Evolutionary conservation across 2,888 invertebrate species (phyloP), one percentile per base, ranked within the genome.

Genomic region (Drosophila austrosaltans): DNA sequence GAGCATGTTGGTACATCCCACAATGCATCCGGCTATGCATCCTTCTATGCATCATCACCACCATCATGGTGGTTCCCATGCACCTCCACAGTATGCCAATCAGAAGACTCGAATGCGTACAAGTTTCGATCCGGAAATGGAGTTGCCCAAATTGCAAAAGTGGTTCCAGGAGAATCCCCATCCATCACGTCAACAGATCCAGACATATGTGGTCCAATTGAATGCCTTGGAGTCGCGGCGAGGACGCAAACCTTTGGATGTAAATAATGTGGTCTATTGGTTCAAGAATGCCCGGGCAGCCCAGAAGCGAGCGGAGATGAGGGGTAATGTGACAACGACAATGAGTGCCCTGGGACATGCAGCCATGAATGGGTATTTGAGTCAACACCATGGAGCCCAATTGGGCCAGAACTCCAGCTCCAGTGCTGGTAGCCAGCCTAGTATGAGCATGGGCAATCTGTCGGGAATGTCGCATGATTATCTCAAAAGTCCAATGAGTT

Each of bases 141-240:
- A 99, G 93, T 93, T 99, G 75, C 99, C 99, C 0, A 97, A 98
- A 89, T 93, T 99, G 63, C 99, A 99, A 91, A 95, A 97, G 81
- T 99, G 99, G 99, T 99, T 99, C 93, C 95, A 96, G 53, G 97
- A 98, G 91, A 99, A 99, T 92, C 98, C 98, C 85, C 99, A 99
- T 92, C 99, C 99, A 0, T 97, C 97, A 77, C 94, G 99, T 63
- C 98, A 98, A 89, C 98, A 98, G 93, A 98, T 99, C 90, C 97
- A 98, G 86, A 96, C 97, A 78, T 99, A 98, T 93, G 97, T 99
- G 66, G 96, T 97, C 83, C 98, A 98, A 90, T 93, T 99, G 78
- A 99, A 99, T 92, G 95, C 96, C 70, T 93, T 98, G 76, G 98
- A 98, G 90, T 98, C 98, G 61, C 94, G 99, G 53, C 94, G 97